phyloP scores from a whole-genome alignment of 2,888 invertebrate species.

The Eristalis arbustorum region DNA sequence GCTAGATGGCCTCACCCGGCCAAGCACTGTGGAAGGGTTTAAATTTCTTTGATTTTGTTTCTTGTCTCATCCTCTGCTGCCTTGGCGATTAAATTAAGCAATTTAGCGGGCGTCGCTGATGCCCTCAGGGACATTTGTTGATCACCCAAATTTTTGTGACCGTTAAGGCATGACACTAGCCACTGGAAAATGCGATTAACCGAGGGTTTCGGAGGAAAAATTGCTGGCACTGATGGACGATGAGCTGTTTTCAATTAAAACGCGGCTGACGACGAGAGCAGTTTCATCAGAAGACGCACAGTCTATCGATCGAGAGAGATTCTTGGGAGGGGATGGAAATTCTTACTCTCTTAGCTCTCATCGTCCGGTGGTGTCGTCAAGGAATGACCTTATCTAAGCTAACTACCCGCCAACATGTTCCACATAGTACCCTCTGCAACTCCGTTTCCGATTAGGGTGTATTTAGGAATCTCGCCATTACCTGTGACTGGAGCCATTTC shows the following conservation, averaged over 20 bases:
- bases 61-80: background rate
- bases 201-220: background rate
- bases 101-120: background rate
- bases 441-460: background rate
- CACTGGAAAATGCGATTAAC: background rate
- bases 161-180: background rate
- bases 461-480: background rate
- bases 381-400: no score
- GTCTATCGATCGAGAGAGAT: no score
- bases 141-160: background rate
- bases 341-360: no score
- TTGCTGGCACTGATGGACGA: no score
- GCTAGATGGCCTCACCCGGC: conserved; percentile 1
- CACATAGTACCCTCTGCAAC: background rate
- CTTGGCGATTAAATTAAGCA: background rate
- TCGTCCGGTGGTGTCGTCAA: no score
- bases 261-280: no score
- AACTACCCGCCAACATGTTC: background rate
- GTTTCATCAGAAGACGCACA: no score
- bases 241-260: no score
- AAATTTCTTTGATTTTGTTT: background rate
- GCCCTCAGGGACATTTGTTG: background rate
- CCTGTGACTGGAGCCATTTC: background rate
- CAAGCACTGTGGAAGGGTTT: background rate
- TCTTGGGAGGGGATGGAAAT: no score